Evolutionary conservation across 2,888 invertebrate species (phyloP), one percentile per base, ranked within the genome.

Genomic region (Disparrhopalites patrizii): DNA sequence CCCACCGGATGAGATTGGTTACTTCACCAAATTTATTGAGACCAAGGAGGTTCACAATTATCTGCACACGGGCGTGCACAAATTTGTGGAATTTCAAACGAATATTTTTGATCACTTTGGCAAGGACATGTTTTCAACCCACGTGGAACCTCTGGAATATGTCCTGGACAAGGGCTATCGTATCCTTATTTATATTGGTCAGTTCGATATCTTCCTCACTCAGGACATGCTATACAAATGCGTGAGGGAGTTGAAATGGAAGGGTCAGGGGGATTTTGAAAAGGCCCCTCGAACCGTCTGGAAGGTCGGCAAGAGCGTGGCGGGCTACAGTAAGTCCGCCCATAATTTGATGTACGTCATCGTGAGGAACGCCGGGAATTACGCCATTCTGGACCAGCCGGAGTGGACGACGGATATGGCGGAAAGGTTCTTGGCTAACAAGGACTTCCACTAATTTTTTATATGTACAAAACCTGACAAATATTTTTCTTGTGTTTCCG

Each of bases 161-260:
- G 80, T 92, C 0, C 77, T 90, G 85, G 91, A 23, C 83, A 93
- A 54, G 83, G 47, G 23, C 23, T 47, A 20, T n/a, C 47, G 47
- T 2, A 25, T 47, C 20, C 83, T 93, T 54, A 83, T 93, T 67
- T 95, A 94, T 78, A 93, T 87, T 77, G 95, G 95, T 0, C 94
- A 95, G 77, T 78, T 95, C 69, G 95, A 96, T 78, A 88, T 95
- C 15, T 91, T 94, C 68, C 90, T 93, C 0, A 91, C 93, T 0
- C 91, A 92, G 79, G 91, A 93, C 0, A 78, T 91, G 54, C 92
- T 93, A 0, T 83, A 88, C 23, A 89, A 88, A 77, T 93, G 89
- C 78, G 79, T 95, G 30, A 82, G 84, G 71, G 83, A 85, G 58
- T 81, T 93, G 0, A 82, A 87, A 50, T 93, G 91, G 81, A 82